Conservation (phyloP, 2,888 invertebrate genomes). For the Lepeophtheirus nordmannii region DNA sequence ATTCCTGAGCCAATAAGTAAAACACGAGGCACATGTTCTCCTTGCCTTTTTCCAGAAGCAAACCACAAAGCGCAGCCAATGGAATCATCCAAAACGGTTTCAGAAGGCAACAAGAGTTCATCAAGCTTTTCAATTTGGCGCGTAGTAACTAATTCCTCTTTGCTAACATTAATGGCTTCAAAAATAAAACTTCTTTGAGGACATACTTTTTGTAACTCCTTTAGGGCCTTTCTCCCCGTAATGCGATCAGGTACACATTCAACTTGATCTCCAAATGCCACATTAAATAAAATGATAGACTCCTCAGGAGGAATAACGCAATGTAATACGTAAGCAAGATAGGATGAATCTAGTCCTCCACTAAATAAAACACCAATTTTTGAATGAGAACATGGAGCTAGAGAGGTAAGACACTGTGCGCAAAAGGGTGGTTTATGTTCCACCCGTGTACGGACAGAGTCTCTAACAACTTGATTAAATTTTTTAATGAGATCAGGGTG, state of each 20-base stretch:
- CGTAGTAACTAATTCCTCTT: conserved; percentile 45
- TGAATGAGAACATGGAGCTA: conserved; percentile 42
- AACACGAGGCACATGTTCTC: conserved; percentile 31
- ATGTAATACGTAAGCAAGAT: conserved; percentile 63
- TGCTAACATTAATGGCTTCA: conserved; percentile 47
- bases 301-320: conserved; percentile 47
- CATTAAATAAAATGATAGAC: conserved; percentile 78
- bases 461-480: not conserved
- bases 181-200: conserved; percentile 24
- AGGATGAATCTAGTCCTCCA: conserved; percentile 89
- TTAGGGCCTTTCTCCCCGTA: conserved; percentile 53
- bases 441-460: not conserved
- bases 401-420: conserved; percentile 23
- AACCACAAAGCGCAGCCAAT: conserved; percentile 91
- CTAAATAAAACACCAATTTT: conserved; percentile 75
- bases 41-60: conserved; percentile 53
- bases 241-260: conserved; percentile 63
- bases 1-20: not conserved
- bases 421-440: conserved; percentile 26
- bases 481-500: not conserved
- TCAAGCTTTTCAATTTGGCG: conserved; percentile 46
- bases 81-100: conserved; percentile 84
- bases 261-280: conserved; percentile 52
- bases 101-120: conserved; percentile 65
- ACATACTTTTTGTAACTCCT: conserved; percentile 44